Percentiles rank a stretch among this genome's conserved stretches.
Conservation (phyloP, 2,888 invertebrate genomes). For the Archips crataeganus region DNA sequence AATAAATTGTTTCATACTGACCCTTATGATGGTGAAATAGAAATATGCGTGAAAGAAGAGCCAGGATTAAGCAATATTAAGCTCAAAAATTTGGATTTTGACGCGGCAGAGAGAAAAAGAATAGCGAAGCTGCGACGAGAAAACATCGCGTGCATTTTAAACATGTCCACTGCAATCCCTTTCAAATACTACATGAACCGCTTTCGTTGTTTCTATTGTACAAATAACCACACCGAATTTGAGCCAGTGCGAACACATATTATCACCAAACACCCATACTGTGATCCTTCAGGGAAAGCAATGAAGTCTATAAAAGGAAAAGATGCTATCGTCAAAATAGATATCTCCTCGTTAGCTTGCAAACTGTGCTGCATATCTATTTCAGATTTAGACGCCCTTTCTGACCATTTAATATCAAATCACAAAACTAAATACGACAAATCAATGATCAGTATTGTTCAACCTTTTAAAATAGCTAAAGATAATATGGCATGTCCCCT, state of each 20-base stretch:
- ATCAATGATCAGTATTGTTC: conserved; percentile 37
- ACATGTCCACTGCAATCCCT: conserved; percentile 44
- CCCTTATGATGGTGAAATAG: conserved; percentile 9
- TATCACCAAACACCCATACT: conserved; percentile 27
- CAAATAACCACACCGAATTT: conserved; percentile 39
- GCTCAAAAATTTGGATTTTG: conserved; percentile 14
- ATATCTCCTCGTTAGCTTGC: conserved; percentile 41
- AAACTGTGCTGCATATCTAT: conserved; percentile 41
- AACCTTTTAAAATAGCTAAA: conserved; percentile 46
- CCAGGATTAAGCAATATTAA: conserved; percentile 8
- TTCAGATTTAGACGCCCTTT: conserved; percentile 34
- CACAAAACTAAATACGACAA: conserved; percentile 43
- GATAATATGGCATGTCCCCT: conserved; percentile 39
- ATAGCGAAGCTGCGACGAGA: conserved; percentile 38
- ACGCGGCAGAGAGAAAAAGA: conserved; percentile 29
- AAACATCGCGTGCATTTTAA: conserved; percentile 42
- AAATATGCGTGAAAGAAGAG: conserved; percentile 23
- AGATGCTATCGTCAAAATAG: conserved; percentile 44
- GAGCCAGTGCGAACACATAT: conserved; percentile 39
- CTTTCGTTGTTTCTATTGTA: conserved; percentile 46
- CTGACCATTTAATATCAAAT: conserved; percentile 42
- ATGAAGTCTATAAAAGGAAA: conserved; percentile 42
- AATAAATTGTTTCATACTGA: conserved; percentile 28
- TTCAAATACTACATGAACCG: conserved; percentile 46
- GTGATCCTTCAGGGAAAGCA: conserved; percentile 31